Percentiles rank a stretch among this genome's conserved stretches.
These are phyloP conservation scores for Vulpes lagopus DNA, from an alignment of 2,113 vertebrate genomes.

Conservation along the genomic window DNA sequence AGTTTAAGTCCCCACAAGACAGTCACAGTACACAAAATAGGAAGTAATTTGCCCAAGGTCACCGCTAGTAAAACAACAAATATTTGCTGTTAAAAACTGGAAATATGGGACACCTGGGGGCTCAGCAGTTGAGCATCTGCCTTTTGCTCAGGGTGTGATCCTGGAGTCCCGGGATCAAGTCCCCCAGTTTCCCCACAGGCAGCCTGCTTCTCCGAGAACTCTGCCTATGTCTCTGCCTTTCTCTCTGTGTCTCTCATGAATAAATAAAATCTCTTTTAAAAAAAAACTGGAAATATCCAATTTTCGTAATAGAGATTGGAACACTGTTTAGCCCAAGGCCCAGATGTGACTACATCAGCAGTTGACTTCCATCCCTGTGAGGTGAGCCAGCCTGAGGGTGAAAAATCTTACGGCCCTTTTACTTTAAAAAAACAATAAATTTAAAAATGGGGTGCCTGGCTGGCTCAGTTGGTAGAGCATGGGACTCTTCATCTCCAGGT, in stretches of 20 bases:
- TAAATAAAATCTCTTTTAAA: no score
- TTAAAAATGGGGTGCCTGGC: not conserved
- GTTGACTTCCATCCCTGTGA: not conserved
- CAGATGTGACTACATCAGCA: not conserved
- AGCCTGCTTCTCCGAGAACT: no score
- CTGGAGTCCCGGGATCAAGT: no score
- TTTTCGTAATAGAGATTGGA: not conserved
- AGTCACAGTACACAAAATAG: not conserved
- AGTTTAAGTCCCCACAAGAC: not conserved
- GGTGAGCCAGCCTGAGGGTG: not conserved
- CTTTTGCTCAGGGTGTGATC: not conserved
- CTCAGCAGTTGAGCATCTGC: no score
- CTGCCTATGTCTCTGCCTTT: no score
- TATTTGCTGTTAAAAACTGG: not conserved
- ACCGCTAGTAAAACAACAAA: not conserved
- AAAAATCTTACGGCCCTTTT: not conserved
- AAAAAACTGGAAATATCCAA: not conserved
- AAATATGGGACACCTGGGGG: not conserved
- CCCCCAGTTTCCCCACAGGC: no score
- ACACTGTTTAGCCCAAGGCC: not conserved
- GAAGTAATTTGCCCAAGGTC: not conserved
- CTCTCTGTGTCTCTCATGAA: no score
- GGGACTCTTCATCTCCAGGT: not conserved
- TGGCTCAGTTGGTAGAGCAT: not conserved
- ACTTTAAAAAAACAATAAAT: not conserved